These are phyloP conservation scores for Cynaeus angustus DNA, from an alignment of 2,888 invertebrate species.

Conservation along the genomic window DNA sequence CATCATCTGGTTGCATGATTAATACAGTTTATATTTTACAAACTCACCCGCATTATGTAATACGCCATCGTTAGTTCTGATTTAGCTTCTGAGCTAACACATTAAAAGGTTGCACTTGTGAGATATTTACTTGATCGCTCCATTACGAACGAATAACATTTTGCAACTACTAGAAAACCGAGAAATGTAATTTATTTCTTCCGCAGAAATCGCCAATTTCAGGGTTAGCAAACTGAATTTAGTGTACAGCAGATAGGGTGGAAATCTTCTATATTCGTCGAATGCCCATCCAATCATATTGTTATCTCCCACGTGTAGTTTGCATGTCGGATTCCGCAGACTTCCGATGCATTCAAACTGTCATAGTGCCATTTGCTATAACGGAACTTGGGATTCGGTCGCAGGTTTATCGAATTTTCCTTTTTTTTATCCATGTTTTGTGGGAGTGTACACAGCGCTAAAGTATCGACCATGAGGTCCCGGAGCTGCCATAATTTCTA, in stretches of 20 bases:
- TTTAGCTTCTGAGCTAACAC: conserved; percentile 24
- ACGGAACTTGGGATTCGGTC: not conserved
- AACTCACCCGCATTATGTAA: conserved; percentile 44
- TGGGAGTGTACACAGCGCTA: not conserved
- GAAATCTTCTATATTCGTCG: conserved; percentile 53
- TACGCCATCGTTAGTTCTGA: conserved; percentile 27
- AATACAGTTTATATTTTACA: conserved; percentile 44
- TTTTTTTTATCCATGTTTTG: not conserved
- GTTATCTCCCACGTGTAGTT: conserved; percentile 59
- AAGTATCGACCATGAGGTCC: conserved; percentile 23
- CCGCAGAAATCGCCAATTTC: conserved; percentile 2
- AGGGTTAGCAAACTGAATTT: conserved; percentile 31
- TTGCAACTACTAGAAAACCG: conserved; percentile 13
- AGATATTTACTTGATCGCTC: conserved; percentile 13
- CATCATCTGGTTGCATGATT: conserved; percentile 51
- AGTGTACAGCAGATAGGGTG: not conserved
- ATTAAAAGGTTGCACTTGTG: conserved; percentile 28
- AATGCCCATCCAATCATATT: conserved; percentile 57
- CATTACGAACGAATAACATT: too few relatives aligned
- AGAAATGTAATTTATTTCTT: conserved; percentile 3
- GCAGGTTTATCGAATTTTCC: conserved; percentile 1
- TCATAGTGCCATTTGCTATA: not conserved
- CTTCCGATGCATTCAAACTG: conserved; percentile 6
- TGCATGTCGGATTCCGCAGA: conserved; percentile 51
- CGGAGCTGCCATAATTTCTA: conserved; percentile 43